These are phyloP conservation scores for Alectoris magna DNA, from an alignment of 2,797 vertebrate species.

Conservation along the genomic window DNA sequence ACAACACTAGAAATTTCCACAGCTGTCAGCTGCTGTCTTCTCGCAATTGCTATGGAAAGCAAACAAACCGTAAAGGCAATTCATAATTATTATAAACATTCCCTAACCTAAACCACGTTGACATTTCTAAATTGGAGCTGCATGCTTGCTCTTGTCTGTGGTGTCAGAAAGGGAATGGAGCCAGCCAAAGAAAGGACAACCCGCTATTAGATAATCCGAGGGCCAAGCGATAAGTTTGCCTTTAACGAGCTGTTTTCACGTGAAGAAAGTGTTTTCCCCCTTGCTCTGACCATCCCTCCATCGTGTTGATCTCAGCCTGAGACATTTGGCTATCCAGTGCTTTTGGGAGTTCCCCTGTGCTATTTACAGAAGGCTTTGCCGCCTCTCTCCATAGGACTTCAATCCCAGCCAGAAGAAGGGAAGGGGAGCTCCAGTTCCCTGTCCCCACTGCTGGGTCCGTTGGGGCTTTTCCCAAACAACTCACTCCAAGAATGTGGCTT, in stretches of 20 bases:
- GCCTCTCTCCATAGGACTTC: neutral
- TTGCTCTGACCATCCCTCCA: neutral
- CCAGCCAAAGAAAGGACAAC: slow-evolving; percentile 22
- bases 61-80: slow-evolving; percentile 68
- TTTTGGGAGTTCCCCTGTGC: neutral
- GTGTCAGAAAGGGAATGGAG: slow-evolving; percentile 32
- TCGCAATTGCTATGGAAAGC: slow-evolving; percentile 57
- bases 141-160: slow-evolving; percentile 29
- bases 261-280: neutral
- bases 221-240: neutral
- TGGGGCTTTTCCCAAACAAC: slow-evolving; percentile 24
- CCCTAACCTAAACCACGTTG: slow-evolving; percentile 67
- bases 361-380: neutral
- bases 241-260: neutral
- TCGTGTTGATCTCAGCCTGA: neutral
- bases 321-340: neutral
- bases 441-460: neutral
- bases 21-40: slow-evolving; percentile 68
- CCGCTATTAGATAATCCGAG: neutral
- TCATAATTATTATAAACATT: slow-evolving; percentile 67
- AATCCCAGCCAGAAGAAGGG: neutral
- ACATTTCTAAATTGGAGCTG: slow-evolving; percentile 40
- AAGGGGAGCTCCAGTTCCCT: neutral
- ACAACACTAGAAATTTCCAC: slow-evolving; percentile 37
- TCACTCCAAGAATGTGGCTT: slow-evolving; percentile 53